A percentile compares a stretch with the other conserved stretches of the same genome.
phyloP scores from a whole-genome alignment of 2,113 vertebrate genomes.

The Abramis brama region DNA sequence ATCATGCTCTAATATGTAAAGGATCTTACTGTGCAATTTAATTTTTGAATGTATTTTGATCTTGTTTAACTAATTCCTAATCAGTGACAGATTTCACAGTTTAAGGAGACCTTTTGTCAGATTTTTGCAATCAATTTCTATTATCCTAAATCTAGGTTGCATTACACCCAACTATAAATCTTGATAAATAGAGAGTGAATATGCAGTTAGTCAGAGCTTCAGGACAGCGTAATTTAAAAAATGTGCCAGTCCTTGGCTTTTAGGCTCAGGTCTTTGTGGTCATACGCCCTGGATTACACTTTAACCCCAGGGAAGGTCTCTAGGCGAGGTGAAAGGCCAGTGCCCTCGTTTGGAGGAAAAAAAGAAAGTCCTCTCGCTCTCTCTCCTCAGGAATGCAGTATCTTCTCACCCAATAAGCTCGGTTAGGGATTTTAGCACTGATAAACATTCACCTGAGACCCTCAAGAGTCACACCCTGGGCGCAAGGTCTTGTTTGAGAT shows the following conservation, averaged over 20 bases:
- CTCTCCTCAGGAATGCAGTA: constrained; percentile 57
- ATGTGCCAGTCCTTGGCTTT: constrained; percentile 75
- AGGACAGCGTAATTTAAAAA: constrained; percentile 78
- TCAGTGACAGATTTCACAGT: background rate
- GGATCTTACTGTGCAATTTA: background rate
- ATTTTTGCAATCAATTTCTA: constrained; percentile 26
- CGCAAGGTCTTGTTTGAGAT: constrained; percentile 26
- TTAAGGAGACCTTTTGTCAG: background rate
- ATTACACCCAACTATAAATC: background rate
- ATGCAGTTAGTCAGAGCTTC: constrained; percentile 53
- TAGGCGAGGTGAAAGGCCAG: constrained; percentile 79
- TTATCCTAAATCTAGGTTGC: constrained; percentile 42
- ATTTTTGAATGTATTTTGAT: constrained; percentile 7
- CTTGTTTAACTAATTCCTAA: constrained; percentile 16
- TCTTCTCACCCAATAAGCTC: constrained; percentile 44
- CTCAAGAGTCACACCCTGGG: constrained; percentile 22
- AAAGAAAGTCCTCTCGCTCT: constrained; percentile 60
- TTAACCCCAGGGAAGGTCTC: constrained; percentile 74
- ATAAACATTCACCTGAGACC: constrained; percentile 49
- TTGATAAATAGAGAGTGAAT: background rate
- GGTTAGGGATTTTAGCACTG: constrained; percentile 13
- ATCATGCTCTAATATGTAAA: constrained; percentile 18
- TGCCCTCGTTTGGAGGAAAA: constrained; percentile 61
- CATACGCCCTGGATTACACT: constrained; percentile 81
- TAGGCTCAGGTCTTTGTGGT: constrained; percentile 77